Evolutionary conservation across 2,797 vertebrate species (phyloP).

Genomic region (Moxostoma hubbsi): DNA sequence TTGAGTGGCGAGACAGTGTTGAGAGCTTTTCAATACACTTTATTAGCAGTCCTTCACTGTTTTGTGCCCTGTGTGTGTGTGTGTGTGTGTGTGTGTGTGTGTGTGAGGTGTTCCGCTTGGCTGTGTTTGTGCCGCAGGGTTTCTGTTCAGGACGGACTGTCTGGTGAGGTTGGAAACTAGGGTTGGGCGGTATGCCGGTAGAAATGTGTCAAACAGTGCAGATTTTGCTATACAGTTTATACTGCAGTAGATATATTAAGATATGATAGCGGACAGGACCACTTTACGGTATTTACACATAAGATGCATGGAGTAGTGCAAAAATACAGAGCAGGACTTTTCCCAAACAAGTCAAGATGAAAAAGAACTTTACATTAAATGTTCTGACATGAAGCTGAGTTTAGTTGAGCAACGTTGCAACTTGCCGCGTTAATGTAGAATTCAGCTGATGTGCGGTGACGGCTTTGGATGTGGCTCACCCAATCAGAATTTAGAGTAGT

Average conservation of each 20-base stretch:
- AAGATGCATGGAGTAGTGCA: conserved; percentile 53
- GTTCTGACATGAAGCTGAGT: neutral
- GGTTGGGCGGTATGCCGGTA: conserved; percentile 27
- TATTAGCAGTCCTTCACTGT: conserved; percentile 21
- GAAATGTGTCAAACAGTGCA: neutral
- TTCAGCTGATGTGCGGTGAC: conserved; percentile 2
- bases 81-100: neutral
- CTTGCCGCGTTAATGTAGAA: conserved; percentile 19
- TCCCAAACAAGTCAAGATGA: conserved; percentile 27
- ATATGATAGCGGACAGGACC: neutral
- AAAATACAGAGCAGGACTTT: conserved; percentile 15
- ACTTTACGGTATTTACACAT: neutral
- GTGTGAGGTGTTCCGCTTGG: conserved; percentile 34
- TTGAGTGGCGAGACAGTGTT: conserved; percentile 35
- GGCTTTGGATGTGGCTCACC: too few relatives aligned
- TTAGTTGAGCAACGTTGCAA: neutral
- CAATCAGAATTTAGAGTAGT: too few relatives aligned
- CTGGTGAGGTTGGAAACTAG: conserved; percentile 50
- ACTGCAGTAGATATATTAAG: neutral
- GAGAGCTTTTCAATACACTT: conserved; percentile 43
- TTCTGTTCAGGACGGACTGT: conserved; percentile 39
- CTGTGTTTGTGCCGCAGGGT: conserved; percentile 51
- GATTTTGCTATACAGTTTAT: neutral
- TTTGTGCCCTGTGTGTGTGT: conserved; percentile 16
- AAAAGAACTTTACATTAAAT: conserved; percentile 18